A percentile compares a stretch with the other conserved stretches of the same genome.
These are phyloP conservation scores for Eupithecia inturbata DNA, from an alignment of 2,888 invertebrate species.

Conservation along the genomic window DNA sequence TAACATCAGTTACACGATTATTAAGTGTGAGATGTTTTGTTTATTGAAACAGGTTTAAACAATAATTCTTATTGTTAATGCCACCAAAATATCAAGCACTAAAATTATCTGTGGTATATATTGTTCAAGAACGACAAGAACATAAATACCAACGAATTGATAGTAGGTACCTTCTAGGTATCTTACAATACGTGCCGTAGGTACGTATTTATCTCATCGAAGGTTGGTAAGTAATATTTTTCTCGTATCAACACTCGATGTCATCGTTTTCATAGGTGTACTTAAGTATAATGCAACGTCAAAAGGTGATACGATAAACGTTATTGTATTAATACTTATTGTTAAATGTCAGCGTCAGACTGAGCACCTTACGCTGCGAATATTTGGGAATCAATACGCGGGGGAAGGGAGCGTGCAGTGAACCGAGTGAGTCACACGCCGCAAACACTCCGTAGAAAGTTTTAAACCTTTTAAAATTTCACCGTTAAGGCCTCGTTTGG, in stretches of 20 bases:
- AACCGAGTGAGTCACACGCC: constrained; percentile 60
- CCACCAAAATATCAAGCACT: neutral
- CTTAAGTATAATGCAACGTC: constrained; percentile 28
- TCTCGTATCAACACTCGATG: constrained; percentile 5
- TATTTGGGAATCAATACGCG: constrained; percentile 55
- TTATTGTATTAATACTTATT: constrained; percentile 21
- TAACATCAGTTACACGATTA: neutral
- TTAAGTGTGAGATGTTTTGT: constrained; percentile 6
- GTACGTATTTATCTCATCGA: neutral
- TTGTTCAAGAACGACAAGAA: neutral
- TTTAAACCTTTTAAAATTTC: constrained; percentile 78
- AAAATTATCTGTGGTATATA: neutral
- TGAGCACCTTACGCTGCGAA: constrained; percentile 49
- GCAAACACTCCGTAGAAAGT: constrained; percentile 69
- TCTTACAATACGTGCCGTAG: neutral
- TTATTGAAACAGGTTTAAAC: constrained; percentile 19
- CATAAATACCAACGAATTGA: neutral
- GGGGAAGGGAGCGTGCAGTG: constrained; percentile 62
- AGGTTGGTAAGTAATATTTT: neutral
- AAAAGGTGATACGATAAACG: constrained; percentile 4
- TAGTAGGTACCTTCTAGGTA: too few relatives aligned
- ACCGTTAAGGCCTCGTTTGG: constrained; percentile 72
- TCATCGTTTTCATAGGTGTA: constrained; percentile 7
- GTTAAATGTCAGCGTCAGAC: constrained; percentile 49
- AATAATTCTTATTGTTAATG: neutral